These are phyloP conservation scores for Vandiemenella viatica DNA, from an alignment of 2,888 invertebrate species.

Conservation along the genomic window DNA sequence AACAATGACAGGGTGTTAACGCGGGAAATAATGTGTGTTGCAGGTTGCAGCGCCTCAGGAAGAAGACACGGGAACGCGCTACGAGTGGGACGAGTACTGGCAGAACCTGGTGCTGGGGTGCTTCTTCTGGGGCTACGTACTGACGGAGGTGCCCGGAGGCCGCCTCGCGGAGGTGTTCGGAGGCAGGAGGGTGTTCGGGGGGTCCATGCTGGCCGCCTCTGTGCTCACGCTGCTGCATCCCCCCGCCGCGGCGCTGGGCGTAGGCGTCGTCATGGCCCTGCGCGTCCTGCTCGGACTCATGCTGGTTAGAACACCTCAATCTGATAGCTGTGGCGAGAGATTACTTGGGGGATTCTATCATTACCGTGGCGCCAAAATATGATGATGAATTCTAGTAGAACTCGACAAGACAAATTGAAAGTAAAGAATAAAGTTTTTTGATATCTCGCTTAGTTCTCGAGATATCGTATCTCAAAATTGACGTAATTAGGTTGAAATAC, in stretches of 20 bases:
- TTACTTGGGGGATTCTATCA: too few relatives aligned
- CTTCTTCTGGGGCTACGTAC: constrained; percentile 86
- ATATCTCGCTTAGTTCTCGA: too few relatives aligned
- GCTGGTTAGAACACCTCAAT: constrained; percentile 33
- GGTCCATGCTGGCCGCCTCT: constrained; percentile 70
- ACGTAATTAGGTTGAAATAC: too few relatives aligned
- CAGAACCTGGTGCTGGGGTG: constrained; percentile 69
- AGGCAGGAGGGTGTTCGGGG: constrained; percentile 71
- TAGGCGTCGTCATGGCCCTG: constrained; percentile 50
- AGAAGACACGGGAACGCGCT: constrained; percentile 30
- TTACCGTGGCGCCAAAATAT: too few relatives aligned
- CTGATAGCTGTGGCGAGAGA: too few relatives aligned
- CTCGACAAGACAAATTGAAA: too few relatives aligned
- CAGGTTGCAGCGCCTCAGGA: too few relatives aligned
- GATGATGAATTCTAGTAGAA: too few relatives aligned
- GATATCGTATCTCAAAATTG: too few relatives aligned
- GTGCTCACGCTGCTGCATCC: constrained; percentile 69
- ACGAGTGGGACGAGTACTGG: constrained; percentile 62
- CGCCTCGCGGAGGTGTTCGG: constrained; percentile 70
- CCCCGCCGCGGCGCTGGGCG: constrained; percentile 51
- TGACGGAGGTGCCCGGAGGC: constrained; percentile 80
- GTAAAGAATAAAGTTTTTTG: too few relatives aligned
- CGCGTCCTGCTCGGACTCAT: constrained; percentile 62
- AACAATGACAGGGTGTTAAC: too few relatives aligned
- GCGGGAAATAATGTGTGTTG: too few relatives aligned